phyloP scores from a whole-genome alignment of 2,797 vertebrate genomes.

The Lophius americanus region DNA sequence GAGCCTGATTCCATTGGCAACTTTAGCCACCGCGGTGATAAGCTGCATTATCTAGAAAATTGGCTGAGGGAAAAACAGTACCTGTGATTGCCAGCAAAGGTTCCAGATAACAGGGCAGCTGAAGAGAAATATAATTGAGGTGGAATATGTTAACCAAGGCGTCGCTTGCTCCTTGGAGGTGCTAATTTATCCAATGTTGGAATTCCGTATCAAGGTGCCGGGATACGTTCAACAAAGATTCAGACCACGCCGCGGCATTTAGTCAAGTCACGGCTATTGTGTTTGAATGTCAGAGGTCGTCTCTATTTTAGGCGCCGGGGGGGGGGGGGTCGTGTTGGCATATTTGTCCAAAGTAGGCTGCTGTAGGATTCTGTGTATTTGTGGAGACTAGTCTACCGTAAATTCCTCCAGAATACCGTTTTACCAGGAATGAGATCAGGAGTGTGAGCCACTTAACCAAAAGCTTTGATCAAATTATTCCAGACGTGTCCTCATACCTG shows the following conservation, averaged over 20 bases:
- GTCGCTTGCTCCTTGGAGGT: constrained; percentile 95
- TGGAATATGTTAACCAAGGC: constrained; percentile 99
- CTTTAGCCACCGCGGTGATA: constrained; percentile 98
- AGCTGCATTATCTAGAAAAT: constrained; percentile 99
- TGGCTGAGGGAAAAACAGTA: constrained; percentile 99
- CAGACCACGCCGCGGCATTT: constrained; percentile 85
- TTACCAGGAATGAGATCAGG: constrained; percentile 15
- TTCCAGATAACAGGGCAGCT: constrained; percentile 98
- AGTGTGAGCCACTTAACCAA: constrained; percentile 36
- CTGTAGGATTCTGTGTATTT: constrained; percentile 74
- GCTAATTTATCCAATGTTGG: constrained; percentile 96
- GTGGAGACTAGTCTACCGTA: background rate
- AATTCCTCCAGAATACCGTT: constrained; percentile 13
- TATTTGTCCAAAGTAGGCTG: constrained; percentile 86
- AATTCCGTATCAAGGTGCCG: constrained; percentile 92
- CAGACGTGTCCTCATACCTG: constrained; percentile 35
- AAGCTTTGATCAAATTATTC: constrained; percentile 54
- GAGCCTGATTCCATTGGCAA: constrained; percentile 99
- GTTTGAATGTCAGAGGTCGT: constrained; percentile 87
- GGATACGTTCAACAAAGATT: constrained; percentile 90
- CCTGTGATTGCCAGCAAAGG: constrained; percentile 99
- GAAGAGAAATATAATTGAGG: constrained; percentile 99
- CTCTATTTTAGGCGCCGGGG: constrained; percentile 80
- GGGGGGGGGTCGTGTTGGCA: constrained; percentile 85
- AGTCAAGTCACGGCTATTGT: constrained; percentile 86